Base-by-base conservation (phyloP, 2,888 invertebrate species). In the Nomada flava region DNA sequence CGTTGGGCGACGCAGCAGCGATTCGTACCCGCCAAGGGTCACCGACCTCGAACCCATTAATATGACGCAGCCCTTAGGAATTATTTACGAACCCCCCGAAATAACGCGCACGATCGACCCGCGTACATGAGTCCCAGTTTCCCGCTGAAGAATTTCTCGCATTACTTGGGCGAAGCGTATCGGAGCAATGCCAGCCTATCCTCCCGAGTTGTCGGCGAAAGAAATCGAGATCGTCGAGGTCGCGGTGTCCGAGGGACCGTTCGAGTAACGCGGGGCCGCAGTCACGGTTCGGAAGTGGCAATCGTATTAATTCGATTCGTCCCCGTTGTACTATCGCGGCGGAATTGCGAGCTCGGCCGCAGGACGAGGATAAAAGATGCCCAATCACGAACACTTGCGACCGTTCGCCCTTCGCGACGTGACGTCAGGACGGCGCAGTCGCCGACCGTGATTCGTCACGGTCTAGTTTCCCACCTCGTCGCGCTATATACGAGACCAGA, bases 391-490 rank as follows among this genome's bases (percentile, higher is more conserved):
- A 83, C 83, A 79, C 74, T 83, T 67, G 83, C 83, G 79, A 78
- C 78, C 73, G 55, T 72, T 87, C 86, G 81, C 85, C 83, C 88
- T 85, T 82, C 76, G 70, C 70, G 79, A 79, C 77, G 78, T 82
- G 86, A 86, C 79, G 86, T 85, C 86, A 84, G 70, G 60, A 59
- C 84, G 76, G 86, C 86, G 84, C 88, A 88, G 85, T 88, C 88
- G 86, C 83, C 86, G 87, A 84, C 86, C 87, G 88, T 84, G 89
- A 90, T 89, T 88, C 90, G 91, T 91, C 87, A 90, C 90, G 91
- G 89, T 91, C 91, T 90, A 91, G 89, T 91, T 91, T 91, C 87
- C 89, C 83, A 86, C 85, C 85, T 85, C 76, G 81, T n/a, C 62
- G 65, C 72, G 79, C 63, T 67, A 73, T 62, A 78, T 67, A 62